phyloP scores from a whole-genome alignment of 2,113 vertebrate genomes.

The Eptesicus fuscus region DNA sequence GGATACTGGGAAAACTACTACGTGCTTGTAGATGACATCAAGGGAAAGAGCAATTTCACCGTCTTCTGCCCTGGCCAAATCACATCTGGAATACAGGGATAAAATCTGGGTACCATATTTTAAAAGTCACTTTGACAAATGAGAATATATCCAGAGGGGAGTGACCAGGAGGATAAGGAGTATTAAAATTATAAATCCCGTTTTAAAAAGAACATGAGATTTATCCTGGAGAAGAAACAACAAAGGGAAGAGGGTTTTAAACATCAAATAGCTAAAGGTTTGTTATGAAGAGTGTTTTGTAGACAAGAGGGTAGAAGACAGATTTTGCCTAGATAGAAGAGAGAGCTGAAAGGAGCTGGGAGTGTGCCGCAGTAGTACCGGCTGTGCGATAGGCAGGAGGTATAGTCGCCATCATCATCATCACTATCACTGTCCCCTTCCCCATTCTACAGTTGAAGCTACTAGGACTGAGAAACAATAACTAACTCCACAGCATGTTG shows the following conservation, averaged over 20 bases:
- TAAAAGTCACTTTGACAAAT: slow-evolving; percentile 35
- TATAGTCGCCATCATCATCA: neutral
- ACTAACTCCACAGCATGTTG: neutral
- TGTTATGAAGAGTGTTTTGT: neutral
- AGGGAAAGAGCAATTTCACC: neutral
- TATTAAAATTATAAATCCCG: slow-evolving; percentile 17
- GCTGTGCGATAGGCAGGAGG: neutral
- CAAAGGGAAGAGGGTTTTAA: too few relatives aligned
- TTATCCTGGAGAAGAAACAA: neutral
- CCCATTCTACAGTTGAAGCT: neutral
- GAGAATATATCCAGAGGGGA: neutral
- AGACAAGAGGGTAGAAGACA: neutral
- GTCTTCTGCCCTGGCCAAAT: neutral
- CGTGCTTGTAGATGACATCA: neutral
- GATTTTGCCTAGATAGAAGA: neutral
- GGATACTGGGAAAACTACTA: neutral
- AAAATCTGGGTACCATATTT: neutral
- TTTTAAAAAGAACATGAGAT: neutral
- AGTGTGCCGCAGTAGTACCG: neutral
- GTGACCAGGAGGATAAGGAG: neutral
- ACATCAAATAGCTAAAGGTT: neutral
- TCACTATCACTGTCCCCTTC: rapidly evolving
- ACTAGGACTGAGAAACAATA: neutral
- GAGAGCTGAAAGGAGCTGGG: neutral
- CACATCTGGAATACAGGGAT: neutral